phyloP scores from a whole-genome alignment of 2,888 invertebrate species.

The Platycheirus rosarum region DNA sequence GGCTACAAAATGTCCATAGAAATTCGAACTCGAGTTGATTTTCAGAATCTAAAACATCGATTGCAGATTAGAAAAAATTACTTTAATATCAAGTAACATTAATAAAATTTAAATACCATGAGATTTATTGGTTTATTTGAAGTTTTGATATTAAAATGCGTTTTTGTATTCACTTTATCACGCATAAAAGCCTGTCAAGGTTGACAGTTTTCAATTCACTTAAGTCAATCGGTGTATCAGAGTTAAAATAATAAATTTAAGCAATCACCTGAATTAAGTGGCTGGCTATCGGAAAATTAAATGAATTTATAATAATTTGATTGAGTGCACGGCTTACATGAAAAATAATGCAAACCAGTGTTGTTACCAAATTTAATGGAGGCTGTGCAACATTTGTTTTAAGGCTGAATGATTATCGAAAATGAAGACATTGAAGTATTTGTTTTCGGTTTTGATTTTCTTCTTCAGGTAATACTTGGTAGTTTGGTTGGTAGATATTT shows the following conservation, averaged over 20 bases:
- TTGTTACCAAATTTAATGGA: not conserved
- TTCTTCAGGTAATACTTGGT: too few species aligned
- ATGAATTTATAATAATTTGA: conserved; percentile 43
- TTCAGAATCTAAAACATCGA: conserved; percentile 20
- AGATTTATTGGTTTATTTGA: conserved; percentile 17
- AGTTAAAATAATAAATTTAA: not conserved
- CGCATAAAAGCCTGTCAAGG: conserved; percentile 28
- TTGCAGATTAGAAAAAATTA: conserved; percentile 35
- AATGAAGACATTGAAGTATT: too few species aligned
- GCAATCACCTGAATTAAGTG: not conserved
- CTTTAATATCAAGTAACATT: conserved; percentile 31
- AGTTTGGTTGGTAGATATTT: too few species aligned
- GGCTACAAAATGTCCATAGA: not conserved
- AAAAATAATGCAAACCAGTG: conserved; percentile 26
- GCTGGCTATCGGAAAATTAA: conserved; percentile 23
- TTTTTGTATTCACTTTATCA: conserved; percentile 9
- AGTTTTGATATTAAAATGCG: conserved; percentile 14
- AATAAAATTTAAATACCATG: conserved; percentile 37
- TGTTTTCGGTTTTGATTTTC: too few species aligned
- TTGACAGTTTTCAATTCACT: not conserved
- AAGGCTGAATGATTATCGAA: too few species aligned
- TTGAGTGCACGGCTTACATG: conserved; percentile 41
- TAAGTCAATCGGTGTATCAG: not conserved
- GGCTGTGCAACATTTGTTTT: not conserved
- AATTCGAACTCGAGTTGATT: conserved; percentile 6